These are phyloP conservation scores for Agrotis puta DNA, from an alignment of 2,888 invertebrate genomes.

Conservation along the genomic window DNA sequence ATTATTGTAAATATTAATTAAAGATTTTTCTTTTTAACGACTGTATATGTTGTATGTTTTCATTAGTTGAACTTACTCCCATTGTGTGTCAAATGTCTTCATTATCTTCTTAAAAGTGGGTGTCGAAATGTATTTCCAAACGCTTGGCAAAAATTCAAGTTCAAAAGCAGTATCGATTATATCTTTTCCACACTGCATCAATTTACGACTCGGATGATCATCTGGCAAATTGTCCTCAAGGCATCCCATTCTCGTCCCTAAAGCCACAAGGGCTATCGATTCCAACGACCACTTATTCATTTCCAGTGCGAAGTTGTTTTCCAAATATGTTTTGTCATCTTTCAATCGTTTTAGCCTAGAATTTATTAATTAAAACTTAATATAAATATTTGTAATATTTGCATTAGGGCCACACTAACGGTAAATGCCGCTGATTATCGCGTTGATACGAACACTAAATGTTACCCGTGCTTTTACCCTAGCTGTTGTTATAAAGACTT, in stretches of 20 bases:
- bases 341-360: constrained; percentile 79
- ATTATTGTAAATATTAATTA: background rate
- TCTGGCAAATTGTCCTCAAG: constrained; percentile 74
- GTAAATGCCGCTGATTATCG: no score
- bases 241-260: constrained; percentile 83
- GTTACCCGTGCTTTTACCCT: no score
- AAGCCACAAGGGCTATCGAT: constrained; percentile 83
- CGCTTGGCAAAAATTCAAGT: constrained; percentile 78
- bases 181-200: constrained; percentile 79
- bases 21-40: background rate
- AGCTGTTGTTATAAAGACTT: no score
- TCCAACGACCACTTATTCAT: constrained; percentile 92
- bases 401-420: no score
- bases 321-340: constrained; percentile 74
- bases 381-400: no score
- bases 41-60: no score
- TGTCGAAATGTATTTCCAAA: constrained; percentile 79
- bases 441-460: no score
- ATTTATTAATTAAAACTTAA: constrained; percentile 38
- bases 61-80: constrained; percentile 78
- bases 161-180: constrained; percentile 75
- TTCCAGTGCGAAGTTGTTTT: constrained; percentile 87
- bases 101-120: constrained; percentile 80
- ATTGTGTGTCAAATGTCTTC: constrained; percentile 80
- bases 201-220: constrained; percentile 77